Evolutionary conservation across 2,888 invertebrate genomes (phyloP), one percentile per base, ranked within the genome.

Genomic region (Nephrocerus scutellatus): DNA sequence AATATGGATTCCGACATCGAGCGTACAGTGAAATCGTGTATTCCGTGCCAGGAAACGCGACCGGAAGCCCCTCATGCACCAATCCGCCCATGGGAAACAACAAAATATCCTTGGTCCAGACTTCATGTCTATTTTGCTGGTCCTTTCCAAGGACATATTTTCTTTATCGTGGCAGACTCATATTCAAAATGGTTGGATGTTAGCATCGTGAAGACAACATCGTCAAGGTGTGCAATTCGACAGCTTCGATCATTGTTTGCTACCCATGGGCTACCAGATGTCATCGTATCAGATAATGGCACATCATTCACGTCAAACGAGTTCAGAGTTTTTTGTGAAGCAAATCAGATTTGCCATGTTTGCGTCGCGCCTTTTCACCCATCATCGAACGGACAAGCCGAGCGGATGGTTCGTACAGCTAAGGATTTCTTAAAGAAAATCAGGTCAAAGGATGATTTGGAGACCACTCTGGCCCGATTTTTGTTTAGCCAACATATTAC

Each of bases 151-250:
- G 30, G 38, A n/a, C 41, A 25, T 6, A n/a, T 33, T 5, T 44
- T 44, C 12, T 32, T 40, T 15, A 13, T 40, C 9, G 30, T 40
- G 7, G 44, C 35, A 3, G 44, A 43, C 25, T 44, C 39, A 16
- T 43, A 29, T n/a, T 40, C 43, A 16, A 48, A 46, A 36, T 38
- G 41, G 41, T 26, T 46, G 9, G 39, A 43, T 18, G 46, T 43
- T 21, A 18, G 29, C 28, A 32, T 39, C 3, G 38, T 43, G 13
- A 36, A 30, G 12, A 41, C 41, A 21, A 39, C 44, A 5, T 43
- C 41, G 12, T 26, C 39, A 29, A 28, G 21, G 24, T 35, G 35
- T 13, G 33, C 36, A 14, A 40, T 36, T 23, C 28, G 26, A 12
- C 29, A 29, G 10, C 36, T 40, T 29, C 36, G 33, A 7, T 19